Percentiles rank a stretch among this genome's conserved stretches.
Evolutionary conservation across 1,140 invertebrate genomes (phyloP).

Genomic region (Eciton burchellii): DNA sequence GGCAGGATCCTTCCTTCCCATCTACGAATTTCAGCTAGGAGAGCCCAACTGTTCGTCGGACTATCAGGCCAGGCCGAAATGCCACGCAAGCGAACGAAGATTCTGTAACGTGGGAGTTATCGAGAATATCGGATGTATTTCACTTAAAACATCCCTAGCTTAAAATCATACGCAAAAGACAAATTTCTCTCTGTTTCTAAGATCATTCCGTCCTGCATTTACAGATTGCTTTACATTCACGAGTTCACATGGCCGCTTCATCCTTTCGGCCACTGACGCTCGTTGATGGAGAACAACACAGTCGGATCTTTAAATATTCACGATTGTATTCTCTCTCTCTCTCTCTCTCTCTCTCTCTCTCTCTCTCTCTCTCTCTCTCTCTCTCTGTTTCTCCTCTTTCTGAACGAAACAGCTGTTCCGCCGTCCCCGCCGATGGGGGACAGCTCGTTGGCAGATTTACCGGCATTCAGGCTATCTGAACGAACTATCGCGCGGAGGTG

Average conservation of each 20-base stretch:
- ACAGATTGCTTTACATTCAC: not conserved
- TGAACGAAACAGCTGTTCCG: slow-evolving; percentile 71
- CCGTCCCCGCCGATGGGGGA: slow-evolving; percentile 59
- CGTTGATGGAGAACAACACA: not conserved
- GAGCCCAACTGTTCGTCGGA: slow-evolving; percentile 15
- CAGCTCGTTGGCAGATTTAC: slow-evolving; percentile 65
- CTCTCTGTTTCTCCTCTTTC: slow-evolving; percentile 55
- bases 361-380: too few species aligned
- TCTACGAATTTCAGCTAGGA: slow-evolving; percentile 34
- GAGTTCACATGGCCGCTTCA: not conserved
- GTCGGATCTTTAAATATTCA: slow-evolving; percentile 29
- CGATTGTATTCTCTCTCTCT: too few species aligned
- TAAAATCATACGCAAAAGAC: not conserved
- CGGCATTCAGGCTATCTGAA: slow-evolving; percentile 71
- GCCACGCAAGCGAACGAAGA: not conserved
- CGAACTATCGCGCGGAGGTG: slow-evolving; percentile 71
- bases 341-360: too few species aligned
- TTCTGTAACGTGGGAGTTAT: not conserved
- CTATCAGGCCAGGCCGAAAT: not conserved
- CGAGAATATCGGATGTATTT: not conserved
- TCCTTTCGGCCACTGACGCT: not conserved
- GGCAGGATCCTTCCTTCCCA: slow-evolving; percentile 36
- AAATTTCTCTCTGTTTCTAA: not conserved
- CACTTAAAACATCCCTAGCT: not conserved
- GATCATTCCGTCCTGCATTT: not conserved